These are phyloP conservation scores for Ctenopoma kingsleyae DNA, from an alignment of 2,797 vertebrate genomes.

Conservation along the genomic window DNA sequence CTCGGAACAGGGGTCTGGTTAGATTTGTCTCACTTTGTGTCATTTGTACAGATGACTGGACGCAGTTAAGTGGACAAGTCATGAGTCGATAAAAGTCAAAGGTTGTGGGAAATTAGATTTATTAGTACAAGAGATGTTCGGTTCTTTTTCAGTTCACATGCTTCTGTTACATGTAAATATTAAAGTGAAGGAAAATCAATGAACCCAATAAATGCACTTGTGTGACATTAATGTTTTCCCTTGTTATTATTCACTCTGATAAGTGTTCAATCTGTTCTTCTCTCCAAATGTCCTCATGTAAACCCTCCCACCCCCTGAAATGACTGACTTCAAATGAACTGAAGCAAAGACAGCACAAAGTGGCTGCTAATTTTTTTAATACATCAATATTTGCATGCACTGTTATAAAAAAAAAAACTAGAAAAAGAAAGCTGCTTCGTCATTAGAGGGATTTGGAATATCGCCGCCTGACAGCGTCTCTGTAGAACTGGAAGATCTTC, in stretches of 20 bases:
- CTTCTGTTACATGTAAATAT: slow-evolving; percentile 73
- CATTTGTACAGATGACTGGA: slow-evolving; percentile 6
- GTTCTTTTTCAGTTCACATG: slow-evolving; percentile 42
- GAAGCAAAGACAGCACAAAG: slow-evolving; percentile 16
- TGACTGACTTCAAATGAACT: background rate
- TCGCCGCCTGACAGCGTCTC: slow-evolving; percentile 87
- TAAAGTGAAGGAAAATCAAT: slow-evolving; percentile 45
- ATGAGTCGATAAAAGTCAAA: slow-evolving; percentile 22
- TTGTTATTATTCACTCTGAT: slow-evolving; percentile 21
- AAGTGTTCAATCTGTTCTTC: background rate
- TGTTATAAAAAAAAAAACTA: background rate
- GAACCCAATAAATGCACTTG: slow-evolving; percentile 80
- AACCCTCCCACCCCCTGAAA: background rate
- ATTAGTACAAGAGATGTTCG: slow-evolving; percentile 30
- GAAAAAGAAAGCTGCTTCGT: slow-evolving; percentile 2
- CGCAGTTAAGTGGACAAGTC: background rate
- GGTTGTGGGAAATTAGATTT: slow-evolving; percentile 16
- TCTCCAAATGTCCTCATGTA: slow-evolving; percentile 5
- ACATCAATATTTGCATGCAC: slow-evolving; percentile 23
- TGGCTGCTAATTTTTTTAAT: slow-evolving; percentile 55
- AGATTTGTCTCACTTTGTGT: slow-evolving; percentile 22
- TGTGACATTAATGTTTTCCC: slow-evolving; percentile 49
- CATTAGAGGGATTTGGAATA: slow-evolving; percentile 89
- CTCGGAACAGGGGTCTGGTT: slow-evolving; percentile 20
- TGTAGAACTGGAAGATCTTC: slow-evolving; percentile 92